These are phyloP conservation scores for Malacoctenus gilli DNA, from an alignment of 2,797 vertebrate species.

Conservation along the genomic window DNA sequence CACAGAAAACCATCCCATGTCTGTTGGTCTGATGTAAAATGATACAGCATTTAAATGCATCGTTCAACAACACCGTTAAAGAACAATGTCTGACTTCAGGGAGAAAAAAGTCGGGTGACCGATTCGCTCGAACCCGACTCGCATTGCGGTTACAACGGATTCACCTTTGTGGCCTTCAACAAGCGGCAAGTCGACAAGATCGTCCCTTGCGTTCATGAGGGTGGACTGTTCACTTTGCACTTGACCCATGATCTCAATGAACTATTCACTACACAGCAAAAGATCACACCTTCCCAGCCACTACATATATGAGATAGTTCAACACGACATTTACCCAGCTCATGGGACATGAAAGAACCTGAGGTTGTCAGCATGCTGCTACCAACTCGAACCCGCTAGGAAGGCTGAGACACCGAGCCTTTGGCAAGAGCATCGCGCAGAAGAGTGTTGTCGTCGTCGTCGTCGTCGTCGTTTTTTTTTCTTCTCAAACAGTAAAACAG, in stretches of 20 bases:
- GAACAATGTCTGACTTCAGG: no score
- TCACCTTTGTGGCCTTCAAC: constrained; percentile 27
- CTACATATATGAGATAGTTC: constrained; percentile 30
- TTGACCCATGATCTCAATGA: constrained; percentile 53
- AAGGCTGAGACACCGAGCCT: constrained; percentile 54
- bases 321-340: constrained; percentile 54
- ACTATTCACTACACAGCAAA: constrained; percentile 65
- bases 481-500: constrained; percentile 49
- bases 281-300: constrained; percentile 49
- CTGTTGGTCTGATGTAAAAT: constrained; percentile 19
- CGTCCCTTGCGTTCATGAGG: constrained; percentile 28
- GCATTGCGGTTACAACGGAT: constrained; percentile 45
- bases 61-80: neutral
- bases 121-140: constrained; percentile 38
- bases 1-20: constrained; percentile 31
- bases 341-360: constrained; percentile 68
- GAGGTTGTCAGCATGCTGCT: constrained; percentile 71
- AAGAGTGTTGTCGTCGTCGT: constrained; percentile 34
- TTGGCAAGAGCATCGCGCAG: constrained; percentile 38
- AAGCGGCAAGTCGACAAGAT: constrained; percentile 44
- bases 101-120: no score
- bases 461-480: constrained; percentile 9
- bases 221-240: constrained; percentile 33
- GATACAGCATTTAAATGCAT: constrained; percentile 2
- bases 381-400: constrained; percentile 48